These are phyloP conservation scores for Cheilosia scutellata DNA, from an alignment of 2,888 invertebrate species.

Conservation along the genomic window DNA sequence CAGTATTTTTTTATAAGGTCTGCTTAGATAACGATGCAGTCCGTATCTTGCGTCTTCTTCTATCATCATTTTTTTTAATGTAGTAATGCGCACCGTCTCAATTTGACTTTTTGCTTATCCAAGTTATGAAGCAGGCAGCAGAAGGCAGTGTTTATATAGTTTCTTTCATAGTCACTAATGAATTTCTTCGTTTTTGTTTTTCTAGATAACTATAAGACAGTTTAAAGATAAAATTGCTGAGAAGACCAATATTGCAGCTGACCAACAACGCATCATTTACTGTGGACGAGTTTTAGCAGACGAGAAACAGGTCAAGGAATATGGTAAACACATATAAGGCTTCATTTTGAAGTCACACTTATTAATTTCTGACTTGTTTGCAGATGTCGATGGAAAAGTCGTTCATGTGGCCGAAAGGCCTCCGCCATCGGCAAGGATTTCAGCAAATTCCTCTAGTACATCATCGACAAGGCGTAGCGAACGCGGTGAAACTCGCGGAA, in stretches of 20 bases:
- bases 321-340: slow-evolving; percentile 86
- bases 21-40: too few species aligned
- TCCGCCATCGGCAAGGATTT: slow-evolving; percentile 87
- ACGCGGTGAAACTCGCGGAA: slow-evolving; percentile 80
- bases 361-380: neutral
- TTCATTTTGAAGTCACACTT: neutral
- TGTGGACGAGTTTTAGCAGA: slow-evolving; percentile 97
- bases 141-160: too few species aligned
- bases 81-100: too few species aligned
- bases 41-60: too few species aligned
- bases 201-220: slow-evolving; percentile 91
- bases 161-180: too few species aligned
- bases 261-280: slow-evolving; percentile 95
- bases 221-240: slow-evolving; percentile 92
- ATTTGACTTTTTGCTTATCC: too few species aligned
- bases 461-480: slow-evolving; percentile 82
- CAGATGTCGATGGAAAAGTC: slow-evolving; percentile 95
- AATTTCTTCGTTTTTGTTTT: neutral
- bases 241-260: slow-evolving; percentile 91
- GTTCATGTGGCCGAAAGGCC: slow-evolving; percentile 95
- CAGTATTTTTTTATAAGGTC: too few species aligned
- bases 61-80: too few species aligned
- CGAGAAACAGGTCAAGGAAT: slow-evolving; percentile 93
- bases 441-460: slow-evolving; percentile 77
- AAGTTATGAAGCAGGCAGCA: too few species aligned